Conservation (phyloP, 2,113 vertebrate species). For the Rhynchopsitta pachyrhyncha region DNA sequence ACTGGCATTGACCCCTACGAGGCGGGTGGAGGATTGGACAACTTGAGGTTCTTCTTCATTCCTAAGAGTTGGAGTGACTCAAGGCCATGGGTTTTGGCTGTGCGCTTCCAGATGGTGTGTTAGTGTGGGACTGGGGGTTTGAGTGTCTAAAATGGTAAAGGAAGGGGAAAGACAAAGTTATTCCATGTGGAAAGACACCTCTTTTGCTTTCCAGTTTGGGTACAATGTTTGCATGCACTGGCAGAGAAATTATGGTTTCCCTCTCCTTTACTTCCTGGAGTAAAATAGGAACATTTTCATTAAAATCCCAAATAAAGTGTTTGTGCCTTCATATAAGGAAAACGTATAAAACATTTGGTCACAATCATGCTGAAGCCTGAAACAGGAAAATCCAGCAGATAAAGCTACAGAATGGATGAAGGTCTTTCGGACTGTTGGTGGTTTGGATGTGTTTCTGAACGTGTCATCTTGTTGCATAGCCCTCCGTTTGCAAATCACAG, state of each 20-base stretch:
- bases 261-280: conserved; percentile 31
- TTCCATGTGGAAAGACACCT: neutral
- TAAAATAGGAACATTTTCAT: conserved; percentile 22
- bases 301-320: conserved; percentile 63
- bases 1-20: neutral
- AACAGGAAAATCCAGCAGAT: conserved; percentile 79
- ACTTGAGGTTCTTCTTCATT: neutral
- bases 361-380: conserved; percentile 86
- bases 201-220: conserved; percentile 6
- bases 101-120: neutral
- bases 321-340: conserved; percentile 76
- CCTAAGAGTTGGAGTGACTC: conserved; percentile 28
- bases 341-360: conserved; percentile 91
- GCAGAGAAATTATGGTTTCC: conserved; percentile 26
- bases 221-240: conserved; percentile 44
- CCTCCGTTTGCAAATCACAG: conserved; percentile 68
- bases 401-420: conserved; percentile 80
- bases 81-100: neutral
- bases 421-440: conserved; percentile 30
- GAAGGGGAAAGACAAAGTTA: neutral
- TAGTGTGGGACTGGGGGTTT: neutral
- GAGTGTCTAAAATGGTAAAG: neutral
- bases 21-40: neutral
- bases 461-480: conserved; percentile 91
- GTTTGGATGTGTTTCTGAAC: conserved; percentile 52